phyloP scores from a whole-genome alignment of 1,140 invertebrate genomes.

The Drosophila navojoa region DNA sequence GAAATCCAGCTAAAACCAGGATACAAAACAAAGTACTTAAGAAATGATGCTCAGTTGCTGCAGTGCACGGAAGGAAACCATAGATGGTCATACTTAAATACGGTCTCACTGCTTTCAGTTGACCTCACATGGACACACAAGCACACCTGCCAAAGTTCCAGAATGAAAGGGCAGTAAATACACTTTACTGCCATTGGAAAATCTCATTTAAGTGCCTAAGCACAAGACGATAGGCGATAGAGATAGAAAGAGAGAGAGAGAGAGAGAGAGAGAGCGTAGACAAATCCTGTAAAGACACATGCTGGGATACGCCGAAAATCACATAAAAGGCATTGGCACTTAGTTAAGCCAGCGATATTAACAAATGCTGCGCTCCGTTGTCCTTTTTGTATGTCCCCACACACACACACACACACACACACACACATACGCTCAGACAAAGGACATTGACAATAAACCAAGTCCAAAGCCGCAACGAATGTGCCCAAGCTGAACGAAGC shows the following conservation, averaged over 20 bases:
- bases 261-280: not conserved
- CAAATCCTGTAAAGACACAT: constrained; percentile 1
- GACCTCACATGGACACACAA: constrained; percentile 11
- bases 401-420: not conserved
- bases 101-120: constrained; percentile 11
- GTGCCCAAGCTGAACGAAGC: constrained; percentile 25
- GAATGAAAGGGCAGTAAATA: constrained; percentile 34
- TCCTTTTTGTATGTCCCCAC: constrained; percentile 28
- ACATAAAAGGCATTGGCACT: constrained; percentile 80
- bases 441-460: constrained; percentile 69
- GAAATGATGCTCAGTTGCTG: not conserved
- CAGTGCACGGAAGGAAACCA: not conserved
- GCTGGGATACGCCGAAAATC: constrained; percentile 54
- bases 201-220: constrained; percentile 25
- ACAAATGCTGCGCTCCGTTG: constrained; percentile 63
- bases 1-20: constrained; percentile 22
- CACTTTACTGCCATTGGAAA: constrained; percentile 36
- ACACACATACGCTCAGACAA: constrained; percentile 13
- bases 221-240: not conserved
- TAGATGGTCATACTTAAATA: constrained; percentile 36
- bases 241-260: not conserved
- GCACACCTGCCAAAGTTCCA: constrained; percentile 33
- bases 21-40: constrained; percentile 29
- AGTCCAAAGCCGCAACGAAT: constrained; percentile 44
- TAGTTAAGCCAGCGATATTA: constrained; percentile 78